These are phyloP conservation scores for Epsilonema sp. DNA, from an alignment of 2,888 invertebrate genomes.

Conservation along the genomic window DNA sequence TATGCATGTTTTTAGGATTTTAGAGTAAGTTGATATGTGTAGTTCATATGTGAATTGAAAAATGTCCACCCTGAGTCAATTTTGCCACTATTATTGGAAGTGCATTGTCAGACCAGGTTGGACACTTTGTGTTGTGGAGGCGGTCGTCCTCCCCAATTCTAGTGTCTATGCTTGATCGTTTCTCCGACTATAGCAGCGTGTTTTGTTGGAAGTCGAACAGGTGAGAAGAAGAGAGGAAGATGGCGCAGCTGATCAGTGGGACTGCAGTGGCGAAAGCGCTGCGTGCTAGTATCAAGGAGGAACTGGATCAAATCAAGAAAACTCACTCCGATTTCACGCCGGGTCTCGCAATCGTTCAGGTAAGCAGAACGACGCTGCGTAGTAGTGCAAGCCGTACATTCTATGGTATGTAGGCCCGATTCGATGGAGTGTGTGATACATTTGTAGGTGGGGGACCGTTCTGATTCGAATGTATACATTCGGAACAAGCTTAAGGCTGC, in stretches of 20 bases:
- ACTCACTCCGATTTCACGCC: slow-evolving; percentile 40
- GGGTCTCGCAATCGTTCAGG: slow-evolving; percentile 61
- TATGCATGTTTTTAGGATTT: too few species aligned
- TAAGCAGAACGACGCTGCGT: slow-evolving; percentile 14
- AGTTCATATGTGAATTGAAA: too few species aligned
- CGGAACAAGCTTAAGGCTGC: slow-evolving; percentile 84
- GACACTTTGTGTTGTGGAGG: too few species aligned
- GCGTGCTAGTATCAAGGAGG: slow-evolving; percentile 43
- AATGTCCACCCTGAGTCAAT: too few species aligned
- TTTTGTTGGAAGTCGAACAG: too few species aligned
- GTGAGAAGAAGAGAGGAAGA: too few species aligned
- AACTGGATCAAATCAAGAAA: slow-evolving; percentile 36
- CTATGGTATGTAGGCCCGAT: not conserved
- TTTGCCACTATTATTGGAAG: too few species aligned
- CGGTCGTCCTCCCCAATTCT: too few species aligned
- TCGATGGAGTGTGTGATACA: not conserved
- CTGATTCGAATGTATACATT: slow-evolving; percentile 96
- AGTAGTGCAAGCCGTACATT: not conserved
- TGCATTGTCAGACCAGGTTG: too few species aligned
- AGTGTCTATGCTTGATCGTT: too few species aligned
- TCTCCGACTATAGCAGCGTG: too few species aligned
- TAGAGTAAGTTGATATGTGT: too few species aligned
- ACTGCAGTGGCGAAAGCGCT: slow-evolving; percentile 37
- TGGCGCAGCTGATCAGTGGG: slow-evolving; percentile 18
- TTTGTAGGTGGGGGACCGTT: slow-evolving; percentile 69